Conservation (phyloP, 2,113 vertebrate genomes). For the Rutilus rutilus region DNA sequence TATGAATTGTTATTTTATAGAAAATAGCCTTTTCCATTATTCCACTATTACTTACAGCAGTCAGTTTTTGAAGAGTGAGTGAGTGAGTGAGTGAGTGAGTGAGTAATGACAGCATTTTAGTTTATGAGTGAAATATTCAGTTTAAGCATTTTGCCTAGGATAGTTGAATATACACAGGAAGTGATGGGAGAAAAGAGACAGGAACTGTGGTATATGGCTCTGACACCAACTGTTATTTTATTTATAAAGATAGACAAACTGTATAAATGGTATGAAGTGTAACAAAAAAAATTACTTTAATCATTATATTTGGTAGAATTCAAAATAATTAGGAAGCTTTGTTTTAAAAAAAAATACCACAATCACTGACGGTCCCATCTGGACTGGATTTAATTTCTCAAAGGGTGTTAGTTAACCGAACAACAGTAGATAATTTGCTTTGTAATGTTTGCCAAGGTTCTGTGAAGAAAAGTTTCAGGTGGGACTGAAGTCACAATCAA, state of each 20-base stretch:
- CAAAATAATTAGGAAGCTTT: background rate
- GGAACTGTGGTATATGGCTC: background rate
- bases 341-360: background rate
- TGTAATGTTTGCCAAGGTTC: background rate
- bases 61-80: too few relatives aligned
- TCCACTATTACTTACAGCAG: too few relatives aligned
- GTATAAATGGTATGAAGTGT: background rate
- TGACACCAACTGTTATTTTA: background rate
- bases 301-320: background rate
- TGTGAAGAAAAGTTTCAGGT: background rate
- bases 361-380: background rate
- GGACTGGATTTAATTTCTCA: conserved; percentile 8
- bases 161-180: background rate
- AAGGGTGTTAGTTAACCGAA: background rate
- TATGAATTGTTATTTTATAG: too few relatives aligned
- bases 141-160: background rate
- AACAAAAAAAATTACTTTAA: background rate
- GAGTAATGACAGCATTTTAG: background rate
- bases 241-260: background rate
- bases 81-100: too few relatives aligned
- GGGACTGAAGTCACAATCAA: background rate
- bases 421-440: background rate
- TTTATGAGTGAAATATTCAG: background rate
- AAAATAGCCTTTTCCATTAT: too few relatives aligned
- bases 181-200: background rate